Evolutionary conservation across 1,140 invertebrate genomes (phyloP), one percentile per base, ranked within the genome.

Genomic region (Medauroidea extradentata): DNA sequence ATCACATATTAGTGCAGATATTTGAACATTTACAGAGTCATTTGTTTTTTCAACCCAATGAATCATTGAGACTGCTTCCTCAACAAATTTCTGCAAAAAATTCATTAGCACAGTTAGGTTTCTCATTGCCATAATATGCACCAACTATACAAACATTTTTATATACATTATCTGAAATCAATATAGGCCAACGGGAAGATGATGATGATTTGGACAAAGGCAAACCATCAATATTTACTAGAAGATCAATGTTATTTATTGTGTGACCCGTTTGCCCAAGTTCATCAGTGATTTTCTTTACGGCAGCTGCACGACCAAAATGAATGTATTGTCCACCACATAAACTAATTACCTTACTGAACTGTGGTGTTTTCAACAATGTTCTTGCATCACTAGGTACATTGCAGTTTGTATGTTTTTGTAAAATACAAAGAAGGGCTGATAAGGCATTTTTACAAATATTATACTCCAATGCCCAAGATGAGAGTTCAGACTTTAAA

Each of bases 181-280:
- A n/a, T 34, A 67, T 68, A 2, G 65, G 61, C 67, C 67, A 68
- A 39, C 64, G 60, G 41, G 48, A 50, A 52, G 34, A 51, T 19
- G 42, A 39, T n/a, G 54, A 58, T 18, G 60, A 59, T 11, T 25
- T 50, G 42, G 56, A 46, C 16, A 67, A 57, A 27, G 67, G 65
- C 21, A 67, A 56, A 11, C 65, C 67, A 61, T 68, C 67, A 41
- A 68, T 63, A 38, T 62, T 59, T 27, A 68, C 59, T 55, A 59
- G 59, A n/a, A 68, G 24, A 38, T 59, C 38, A 50, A 59, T 61
- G 43, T 27, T 29, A 29, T 4, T 63, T 38, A 21, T 16, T 18
- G 27, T 44, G 13, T 14, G 39, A 18, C 16, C 21, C 19, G 16
- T 46, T 18, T 18, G 53, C 53, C 1, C 23, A 23, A 43, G 19